A percentile compares a stretch with the other conserved stretches of the same genome.
Conservation (phyloP, 2,113 vertebrate genomes). For the Hypomesus transpacificus region DNA sequence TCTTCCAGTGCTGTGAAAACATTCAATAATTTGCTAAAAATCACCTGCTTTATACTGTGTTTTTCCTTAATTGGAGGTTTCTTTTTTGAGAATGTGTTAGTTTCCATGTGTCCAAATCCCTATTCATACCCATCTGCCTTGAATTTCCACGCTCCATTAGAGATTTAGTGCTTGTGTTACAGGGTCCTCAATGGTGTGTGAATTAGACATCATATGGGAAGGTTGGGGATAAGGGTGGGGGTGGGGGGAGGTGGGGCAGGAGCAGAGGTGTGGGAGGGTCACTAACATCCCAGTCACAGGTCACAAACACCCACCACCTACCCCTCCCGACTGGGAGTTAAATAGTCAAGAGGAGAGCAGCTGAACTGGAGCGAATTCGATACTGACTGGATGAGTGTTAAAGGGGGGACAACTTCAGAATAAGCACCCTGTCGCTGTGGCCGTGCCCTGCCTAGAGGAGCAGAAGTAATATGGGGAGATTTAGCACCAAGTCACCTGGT, state of each 20-base stretch:
- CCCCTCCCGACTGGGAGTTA: constrained; percentile 3
- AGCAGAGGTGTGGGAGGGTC: constrained; percentile 18
- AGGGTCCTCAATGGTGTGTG: constrained; percentile 22
- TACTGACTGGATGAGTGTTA: constrained; percentile 33
- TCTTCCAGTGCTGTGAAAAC: background rate
- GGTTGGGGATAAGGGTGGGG: too few species aligned
- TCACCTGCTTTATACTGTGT: background rate
- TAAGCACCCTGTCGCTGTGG: constrained; percentile 52
- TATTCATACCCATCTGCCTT: constrained; percentile 18
- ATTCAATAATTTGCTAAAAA: background rate
- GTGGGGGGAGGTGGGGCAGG: constrained; percentile 30
- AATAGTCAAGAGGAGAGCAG: constrained; percentile 45
- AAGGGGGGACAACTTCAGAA: constrained; percentile 49
- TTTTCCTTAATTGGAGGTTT: constrained; percentile 3
- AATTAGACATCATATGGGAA: constrained; percentile 13
- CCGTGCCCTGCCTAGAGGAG: constrained; percentile 53
- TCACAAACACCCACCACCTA: constrained; percentile 22
- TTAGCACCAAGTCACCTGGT: constrained; percentile 65
- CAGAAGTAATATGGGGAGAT: constrained; percentile 63
- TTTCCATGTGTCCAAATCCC: constrained; percentile 13
- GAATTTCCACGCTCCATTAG: constrained; percentile 18
- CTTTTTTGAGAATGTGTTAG: background rate
- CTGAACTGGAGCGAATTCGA: constrained; percentile 56
- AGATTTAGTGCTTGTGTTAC: constrained; percentile 20
- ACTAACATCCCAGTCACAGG: constrained; percentile 27